These are phyloP conservation scores for Nemoura dubitans DNA, from an alignment of 2,888 invertebrate genomes.

Conservation along the genomic window DNA sequence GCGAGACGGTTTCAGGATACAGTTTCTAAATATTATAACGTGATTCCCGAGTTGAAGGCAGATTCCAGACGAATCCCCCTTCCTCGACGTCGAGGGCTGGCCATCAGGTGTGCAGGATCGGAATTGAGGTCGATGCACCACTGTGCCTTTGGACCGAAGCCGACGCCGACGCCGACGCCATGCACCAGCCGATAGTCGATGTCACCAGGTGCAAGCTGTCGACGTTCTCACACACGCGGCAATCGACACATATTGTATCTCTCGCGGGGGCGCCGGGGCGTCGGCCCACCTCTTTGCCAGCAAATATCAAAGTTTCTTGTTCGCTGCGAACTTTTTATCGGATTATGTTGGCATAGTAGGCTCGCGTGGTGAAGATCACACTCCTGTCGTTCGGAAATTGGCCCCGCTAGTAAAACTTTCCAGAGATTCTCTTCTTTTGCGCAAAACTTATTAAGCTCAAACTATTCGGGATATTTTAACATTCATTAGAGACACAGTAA, in stretches of 20 bases:
- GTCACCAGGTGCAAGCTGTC: conserved; percentile 34
- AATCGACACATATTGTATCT: conserved; percentile 30
- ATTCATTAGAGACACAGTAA: neutral
- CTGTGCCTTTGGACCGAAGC: neutral
- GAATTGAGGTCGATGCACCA: neutral
- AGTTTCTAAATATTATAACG: conserved; percentile 27
- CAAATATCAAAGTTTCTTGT: conserved; percentile 23
- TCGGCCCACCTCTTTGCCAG: neutral
- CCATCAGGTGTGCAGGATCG: neutral
- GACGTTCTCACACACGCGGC: conserved; percentile 34
- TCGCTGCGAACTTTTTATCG: conserved; percentile 24
- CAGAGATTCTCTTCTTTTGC: neutral
- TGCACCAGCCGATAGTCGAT: conserved; percentile 28
- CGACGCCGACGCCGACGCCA: no score
- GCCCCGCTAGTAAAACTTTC: neutral
- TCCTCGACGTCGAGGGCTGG: neutral
- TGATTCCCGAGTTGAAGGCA: neutral
- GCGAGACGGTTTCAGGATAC: neutral
- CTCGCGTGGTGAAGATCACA: neutral
- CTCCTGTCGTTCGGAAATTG: neutral
- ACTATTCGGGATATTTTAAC: neutral
- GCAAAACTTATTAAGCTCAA: neutral
- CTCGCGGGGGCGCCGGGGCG: neutral
- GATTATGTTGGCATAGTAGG: conserved; percentile 23
- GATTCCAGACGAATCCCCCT: conserved; percentile 17